Conservation (phyloP, 2,797 vertebrate species). For the Xenopus petersii region DNA sequence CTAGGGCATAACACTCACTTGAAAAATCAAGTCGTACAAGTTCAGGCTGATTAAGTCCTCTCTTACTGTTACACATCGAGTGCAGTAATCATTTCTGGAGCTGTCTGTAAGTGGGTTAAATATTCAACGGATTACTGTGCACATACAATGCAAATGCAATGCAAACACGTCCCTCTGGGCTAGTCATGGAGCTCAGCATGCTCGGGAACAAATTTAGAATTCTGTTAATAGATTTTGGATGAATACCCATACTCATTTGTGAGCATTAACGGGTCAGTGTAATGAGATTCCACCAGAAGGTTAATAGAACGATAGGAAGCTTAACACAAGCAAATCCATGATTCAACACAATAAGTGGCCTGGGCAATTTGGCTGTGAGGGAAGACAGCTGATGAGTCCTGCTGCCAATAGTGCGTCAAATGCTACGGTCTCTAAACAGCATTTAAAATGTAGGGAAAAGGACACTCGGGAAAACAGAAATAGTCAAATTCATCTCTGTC, state of each 20-base stretch:
- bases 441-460: too few relatives aligned
- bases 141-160: neutral
- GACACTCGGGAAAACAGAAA: too few relatives aligned
- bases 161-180: conserved; percentile 1
- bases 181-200: neutral
- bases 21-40: conserved; percentile 22
- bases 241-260: conserved; percentile 11
- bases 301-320: conserved; percentile 11
- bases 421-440: too few relatives aligned
- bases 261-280: conserved; percentile 12
- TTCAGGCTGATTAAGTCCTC: conserved; percentile 29
- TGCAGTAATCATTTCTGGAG: neutral
- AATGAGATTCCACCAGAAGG: conserved; percentile 23
- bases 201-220: conserved; percentile 7
- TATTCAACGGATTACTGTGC: conserved; percentile 15
- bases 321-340: conserved; percentile 14
- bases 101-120: conserved; percentile 12
- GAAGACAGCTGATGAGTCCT: neutral
- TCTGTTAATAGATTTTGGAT: conserved; percentile 27
- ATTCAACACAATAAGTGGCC: conserved; percentile 5
- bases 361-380: neutral
- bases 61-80: conserved; percentile 15
- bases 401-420: too few relatives aligned
- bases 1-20: conserved; percentile 29
- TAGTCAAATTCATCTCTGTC: too few relatives aligned